Evolutionary conservation across 2,888 invertebrate species (phyloP).

Genomic region (Agriopis aurantiaria): DNA sequence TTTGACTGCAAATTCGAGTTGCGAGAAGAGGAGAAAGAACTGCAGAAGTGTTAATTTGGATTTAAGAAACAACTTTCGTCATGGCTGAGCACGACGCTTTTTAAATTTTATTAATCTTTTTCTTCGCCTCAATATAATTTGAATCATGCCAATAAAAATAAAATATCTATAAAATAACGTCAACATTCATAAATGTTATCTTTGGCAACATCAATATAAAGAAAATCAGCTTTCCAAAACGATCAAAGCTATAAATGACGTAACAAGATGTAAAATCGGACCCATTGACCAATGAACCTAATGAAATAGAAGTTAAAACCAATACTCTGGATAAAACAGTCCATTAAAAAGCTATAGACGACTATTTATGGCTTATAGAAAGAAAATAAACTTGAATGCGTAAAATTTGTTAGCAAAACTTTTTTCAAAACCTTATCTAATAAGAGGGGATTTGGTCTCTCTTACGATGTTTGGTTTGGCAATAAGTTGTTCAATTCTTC

Average conservation of each 20-base stretch:
- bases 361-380: conserved; percentile 24
- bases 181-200: conserved; percentile 11
- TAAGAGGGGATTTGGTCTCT: not conserved
- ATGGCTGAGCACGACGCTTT: not conserved
- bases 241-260: conserved; percentile 17
- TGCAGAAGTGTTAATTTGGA: too few species aligned
- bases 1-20: too few species aligned
- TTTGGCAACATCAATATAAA: conserved; percentile 14
- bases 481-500: too few species aligned
- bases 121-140: conserved; percentile 12
- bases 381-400: conserved; percentile 6
- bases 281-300: conserved; percentile 31
- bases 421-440: not conserved
- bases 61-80: not conserved
- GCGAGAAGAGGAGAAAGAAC: too few species aligned
- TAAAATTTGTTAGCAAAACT: not conserved
- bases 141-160: conserved; percentile 27
- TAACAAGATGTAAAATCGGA: conserved; percentile 18
- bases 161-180: conserved; percentile 10
- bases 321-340: conserved; percentile 11
- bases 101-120: not conserved
- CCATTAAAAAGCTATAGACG: conserved; percentile 20
- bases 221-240: conserved; percentile 21
- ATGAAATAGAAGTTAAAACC: conserved; percentile 33
- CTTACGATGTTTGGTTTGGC: too few species aligned